phyloP scores from a whole-genome alignment of 2,797 vertebrate genomes.

The Acipenser oxyrinchus region DNA sequence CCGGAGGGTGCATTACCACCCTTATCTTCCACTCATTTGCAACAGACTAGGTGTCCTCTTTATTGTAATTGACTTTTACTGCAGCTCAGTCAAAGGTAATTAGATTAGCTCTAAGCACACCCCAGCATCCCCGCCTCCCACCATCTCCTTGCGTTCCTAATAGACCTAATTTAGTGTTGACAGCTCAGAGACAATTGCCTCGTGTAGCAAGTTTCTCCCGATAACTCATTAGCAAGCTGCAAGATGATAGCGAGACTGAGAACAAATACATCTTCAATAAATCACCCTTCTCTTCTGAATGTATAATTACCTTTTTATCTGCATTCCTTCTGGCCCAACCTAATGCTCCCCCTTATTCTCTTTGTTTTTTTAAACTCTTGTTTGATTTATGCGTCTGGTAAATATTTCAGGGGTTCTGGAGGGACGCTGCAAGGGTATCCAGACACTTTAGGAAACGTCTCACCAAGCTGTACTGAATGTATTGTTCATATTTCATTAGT shows the following conservation, averaged over 20 bases:
- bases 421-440: background rate
- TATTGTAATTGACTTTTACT: no score
- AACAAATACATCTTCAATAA: conserved; percentile 4
- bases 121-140: background rate
- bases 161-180: conserved; percentile 8
- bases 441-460: no score
- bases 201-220: conserved; percentile 7
- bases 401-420: background rate
- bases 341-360: background rate
- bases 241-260: conserved; percentile 8
- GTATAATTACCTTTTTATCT: conserved; percentile 14
- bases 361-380: conserved; percentile 3
- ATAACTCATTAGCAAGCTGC: conserved; percentile 11
- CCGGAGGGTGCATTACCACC: no score
- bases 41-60: no score
- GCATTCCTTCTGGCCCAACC: background rate
- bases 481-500: no score
- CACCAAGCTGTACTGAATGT: no score
- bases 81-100: conserved; percentile 2
- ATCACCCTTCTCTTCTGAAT: background rate
- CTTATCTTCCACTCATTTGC: no score
- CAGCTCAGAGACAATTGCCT: conserved; percentile 15
- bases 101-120: background rate
- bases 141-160: conserved; percentile 4
- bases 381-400: conserved; percentile 2